A percentile compares a stretch with the other conserved stretches of the same genome.
These are phyloP conservation scores for Hydrocynus forskahlii DNA, from an alignment of 2,797 vertebrate species.

Conservation along the genomic window DNA sequence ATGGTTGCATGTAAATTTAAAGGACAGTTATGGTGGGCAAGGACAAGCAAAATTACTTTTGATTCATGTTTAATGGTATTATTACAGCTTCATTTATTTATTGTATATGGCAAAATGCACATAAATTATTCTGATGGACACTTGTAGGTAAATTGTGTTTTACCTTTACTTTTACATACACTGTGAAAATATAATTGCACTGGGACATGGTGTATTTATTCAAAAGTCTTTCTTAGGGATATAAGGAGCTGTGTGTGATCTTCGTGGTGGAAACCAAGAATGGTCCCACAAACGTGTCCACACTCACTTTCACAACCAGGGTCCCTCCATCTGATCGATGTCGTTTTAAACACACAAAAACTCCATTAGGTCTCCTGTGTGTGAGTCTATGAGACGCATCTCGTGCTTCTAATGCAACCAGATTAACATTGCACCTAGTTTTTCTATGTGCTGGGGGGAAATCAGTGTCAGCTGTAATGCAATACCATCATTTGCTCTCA, in stretches of 20 bases:
- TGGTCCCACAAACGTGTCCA: neutral
- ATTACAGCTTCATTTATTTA: too few relatives aligned
- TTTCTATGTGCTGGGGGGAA: conserved; percentile 34
- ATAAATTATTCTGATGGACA: too few relatives aligned
- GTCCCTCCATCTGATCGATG: conserved; percentile 28
- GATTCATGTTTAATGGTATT: too few relatives aligned
- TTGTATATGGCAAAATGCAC: too few relatives aligned
- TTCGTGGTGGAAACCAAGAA: neutral
- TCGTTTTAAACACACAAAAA: conserved; percentile 42
- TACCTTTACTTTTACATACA: too few relatives aligned
- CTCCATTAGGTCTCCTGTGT: conserved; percentile 42
- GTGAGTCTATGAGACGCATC: conserved; percentile 22
- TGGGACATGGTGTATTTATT: neutral
- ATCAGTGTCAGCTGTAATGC: conserved; percentile 31
- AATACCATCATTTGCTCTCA: conserved; percentile 19
- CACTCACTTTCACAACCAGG: neutral
- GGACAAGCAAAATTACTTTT: too few relatives aligned
- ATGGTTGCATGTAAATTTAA: too few relatives aligned
- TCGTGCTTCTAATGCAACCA: conserved; percentile 45
- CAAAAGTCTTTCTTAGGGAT: neutral
- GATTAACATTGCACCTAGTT: conserved; percentile 52
- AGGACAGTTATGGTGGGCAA: too few relatives aligned
- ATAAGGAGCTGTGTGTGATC: neutral
- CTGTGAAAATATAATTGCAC: too few relatives aligned
- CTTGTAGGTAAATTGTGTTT: too few relatives aligned